phyloP scores from a whole-genome alignment of 2,113 vertebrate species.

The Carollia perspicillata region DNA sequence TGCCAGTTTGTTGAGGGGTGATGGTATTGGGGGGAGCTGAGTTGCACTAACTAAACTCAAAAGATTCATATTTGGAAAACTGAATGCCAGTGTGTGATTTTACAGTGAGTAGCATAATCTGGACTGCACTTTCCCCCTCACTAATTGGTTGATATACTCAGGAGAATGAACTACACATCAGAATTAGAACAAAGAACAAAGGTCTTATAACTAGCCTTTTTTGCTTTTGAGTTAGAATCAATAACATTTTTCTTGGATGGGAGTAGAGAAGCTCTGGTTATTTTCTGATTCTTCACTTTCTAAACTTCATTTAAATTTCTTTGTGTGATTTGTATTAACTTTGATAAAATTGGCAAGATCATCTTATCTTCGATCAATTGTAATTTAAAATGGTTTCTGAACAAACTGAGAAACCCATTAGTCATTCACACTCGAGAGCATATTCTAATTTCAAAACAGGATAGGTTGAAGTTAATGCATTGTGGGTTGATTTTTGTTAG shows the following conservation, averaged over 20 bases:
- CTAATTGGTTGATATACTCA: background rate
- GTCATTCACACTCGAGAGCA: background rate
- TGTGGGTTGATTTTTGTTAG: background rate
- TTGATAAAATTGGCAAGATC: constrained; percentile 1
- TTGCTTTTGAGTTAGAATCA: background rate
- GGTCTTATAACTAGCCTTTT: background rate
- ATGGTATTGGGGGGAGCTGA: background rate
- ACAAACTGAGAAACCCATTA: constrained; percentile 27
- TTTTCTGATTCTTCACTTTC: background rate
- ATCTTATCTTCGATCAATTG: constrained; percentile 8
- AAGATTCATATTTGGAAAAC: background rate
- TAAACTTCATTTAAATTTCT: constrained; percentile 22
- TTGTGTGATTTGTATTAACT: constrained; percentile 5
- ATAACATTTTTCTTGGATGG: background rate
- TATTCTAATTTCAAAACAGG: constrained; percentile 33
- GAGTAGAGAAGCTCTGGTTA: background rate
- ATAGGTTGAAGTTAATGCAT: background rate
- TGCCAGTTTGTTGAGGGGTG: constrained; percentile 30
- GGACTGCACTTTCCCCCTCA: background rate
- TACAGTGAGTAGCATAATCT: background rate
- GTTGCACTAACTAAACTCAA: background rate
- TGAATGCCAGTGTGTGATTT: background rate
- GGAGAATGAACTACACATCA: background rate
- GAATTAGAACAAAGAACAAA: background rate
- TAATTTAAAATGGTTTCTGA: constrained; percentile 7